phyloP scores from a whole-genome alignment of 2,888 invertebrate species.

The Caradrina clavipalpis region DNA sequence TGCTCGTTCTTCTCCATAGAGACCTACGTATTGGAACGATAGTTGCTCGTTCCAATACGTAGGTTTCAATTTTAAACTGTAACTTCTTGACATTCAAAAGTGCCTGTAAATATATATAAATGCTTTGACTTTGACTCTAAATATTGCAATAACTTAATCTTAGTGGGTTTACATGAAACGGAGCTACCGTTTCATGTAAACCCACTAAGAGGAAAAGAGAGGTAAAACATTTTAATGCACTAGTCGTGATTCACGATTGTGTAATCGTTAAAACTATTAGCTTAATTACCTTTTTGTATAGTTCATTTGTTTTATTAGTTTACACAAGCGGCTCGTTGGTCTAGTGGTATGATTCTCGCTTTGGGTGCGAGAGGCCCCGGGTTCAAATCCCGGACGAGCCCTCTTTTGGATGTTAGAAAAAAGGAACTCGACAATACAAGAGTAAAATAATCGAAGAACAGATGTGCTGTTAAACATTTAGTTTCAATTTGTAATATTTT shows the following conservation, averaged over 20 bases:
- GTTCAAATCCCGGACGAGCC: conserved; percentile 14
- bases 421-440: background rate
- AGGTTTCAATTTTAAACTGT: too few relatives aligned
- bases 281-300: background rate
- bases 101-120: too few relatives aligned
- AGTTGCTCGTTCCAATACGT: too few relatives aligned
- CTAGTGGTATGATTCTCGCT: conserved; percentile 34
- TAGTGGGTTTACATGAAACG: too few relatives aligned
- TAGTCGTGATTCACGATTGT: background rate
- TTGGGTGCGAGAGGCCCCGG: conserved; percentile 19
- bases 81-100: too few relatives aligned
- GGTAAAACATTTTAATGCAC: background rate
- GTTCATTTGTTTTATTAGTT: conserved; percentile 2
- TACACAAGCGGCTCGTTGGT: conserved; percentile 25
- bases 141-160: background rate
- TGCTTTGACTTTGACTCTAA: too few relatives aligned
- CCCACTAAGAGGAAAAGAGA: background rate
- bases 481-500: too few relatives aligned
- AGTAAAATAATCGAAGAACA: background rate
- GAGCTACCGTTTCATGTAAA: background rate
- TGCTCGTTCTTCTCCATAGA: too few relatives aligned
- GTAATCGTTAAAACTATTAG: background rate
- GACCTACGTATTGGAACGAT: too few relatives aligned
- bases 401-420: conserved; percentile 37
- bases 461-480: too few relatives aligned